Percentiles rank a stretch among this genome's conserved stretches.
Evolutionary conservation across 1,140 invertebrate species (phyloP).

Genomic region (Drosophila pachea): DNA sequence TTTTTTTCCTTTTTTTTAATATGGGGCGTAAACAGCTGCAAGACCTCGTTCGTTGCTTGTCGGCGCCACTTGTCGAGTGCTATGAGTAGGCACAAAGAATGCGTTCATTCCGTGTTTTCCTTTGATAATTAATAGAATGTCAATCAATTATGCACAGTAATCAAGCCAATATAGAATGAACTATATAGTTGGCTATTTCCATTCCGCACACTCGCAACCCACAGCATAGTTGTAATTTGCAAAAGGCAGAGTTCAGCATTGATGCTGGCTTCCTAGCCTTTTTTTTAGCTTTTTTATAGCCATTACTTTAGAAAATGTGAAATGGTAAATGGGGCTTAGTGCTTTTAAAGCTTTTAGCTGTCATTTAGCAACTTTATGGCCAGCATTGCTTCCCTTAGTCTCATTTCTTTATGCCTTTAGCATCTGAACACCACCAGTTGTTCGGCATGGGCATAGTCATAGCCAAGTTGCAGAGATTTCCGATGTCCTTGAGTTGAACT

Average conservation of each 20-base stretch:
- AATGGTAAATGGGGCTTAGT: neutral
- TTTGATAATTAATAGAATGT: slow-evolving; percentile 42
- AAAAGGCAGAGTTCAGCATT: slow-evolving; percentile 42
- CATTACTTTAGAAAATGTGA: neutral
- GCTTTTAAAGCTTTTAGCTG: neutral
- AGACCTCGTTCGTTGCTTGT: slow-evolving; percentile 1
- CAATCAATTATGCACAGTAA: slow-evolving; percentile 48
- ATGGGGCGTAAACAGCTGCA: slow-evolving; percentile 32
- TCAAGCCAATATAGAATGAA: slow-evolving; percentile 41
- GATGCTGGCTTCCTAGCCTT: slow-evolving; percentile 3
- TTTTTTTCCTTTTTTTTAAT: neutral
- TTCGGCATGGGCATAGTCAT: neutral
- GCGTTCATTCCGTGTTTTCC: slow-evolving; percentile 8
- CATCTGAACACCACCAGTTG: neutral
- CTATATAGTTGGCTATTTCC: slow-evolving; percentile 12
- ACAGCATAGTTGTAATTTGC: slow-evolving; percentile 8
- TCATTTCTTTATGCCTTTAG: neutral
- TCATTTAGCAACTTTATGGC: neutral
- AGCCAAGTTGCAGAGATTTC: slow-evolving; percentile 6
- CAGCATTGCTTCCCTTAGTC: neutral
- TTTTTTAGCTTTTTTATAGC: neutral
- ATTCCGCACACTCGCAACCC: neutral
- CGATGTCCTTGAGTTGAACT: slow-evolving; percentile 34
- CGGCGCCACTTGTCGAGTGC: slow-evolving; percentile 35
- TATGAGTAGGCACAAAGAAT: slow-evolving; percentile 13